Evolutionary conservation across 2,113 vertebrate species (phyloP), one percentile per base, ranked within the genome.

Genomic region (Regulus satrapa): DNA sequence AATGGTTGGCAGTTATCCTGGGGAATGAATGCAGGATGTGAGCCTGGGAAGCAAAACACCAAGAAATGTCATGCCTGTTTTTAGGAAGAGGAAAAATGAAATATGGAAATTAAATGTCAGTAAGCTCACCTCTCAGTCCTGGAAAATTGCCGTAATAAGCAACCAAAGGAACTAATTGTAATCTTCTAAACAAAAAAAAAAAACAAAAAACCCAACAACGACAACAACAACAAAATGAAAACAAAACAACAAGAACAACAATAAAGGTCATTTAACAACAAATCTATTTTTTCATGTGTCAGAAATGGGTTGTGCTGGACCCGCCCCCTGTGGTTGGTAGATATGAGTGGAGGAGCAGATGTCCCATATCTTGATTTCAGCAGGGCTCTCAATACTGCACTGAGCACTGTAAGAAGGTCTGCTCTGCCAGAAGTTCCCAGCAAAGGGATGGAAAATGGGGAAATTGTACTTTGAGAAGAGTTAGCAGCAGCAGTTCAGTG

Each of bases 91-190:
- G 29, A 43, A 64, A 59, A 80, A 74, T 74, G 68, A 82, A 85
- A 68, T 36, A 32, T 64, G 69, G 85, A 82, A 89, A 94, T 88
- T 36, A 89, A 92, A 95, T 95, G 92, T 89, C 88, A 97, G n/a
- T 94, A 61, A 68, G 48, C 45, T 89, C 75, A 48, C 77, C 23
- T 75, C 62, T 52, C 21, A 24, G 89, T 92, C 28, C 12, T 75
- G 77, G 66, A 64, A 88, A 95, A 95, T 72, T 36, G 58, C 14
- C 32, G 48, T 31, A 75, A 68, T 48, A 72, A 89, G 31, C 61
- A 56, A 79, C 43, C 24, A 41, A 82, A 72, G 54, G 48, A 71
- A 72, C 26, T 40, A n/a, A 75, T 48, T 67, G 66, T 67, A 31
- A 88, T 64, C 49, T 85, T 52, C 61, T 68, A 52, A 94, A 43